A percentile compares a stretch with the other conserved stretches of the same genome.
These are phyloP conservation scores for Propithecus perrieri DNA, from an alignment of 2,797 vertebrate species.

Conservation along the genomic window DNA sequence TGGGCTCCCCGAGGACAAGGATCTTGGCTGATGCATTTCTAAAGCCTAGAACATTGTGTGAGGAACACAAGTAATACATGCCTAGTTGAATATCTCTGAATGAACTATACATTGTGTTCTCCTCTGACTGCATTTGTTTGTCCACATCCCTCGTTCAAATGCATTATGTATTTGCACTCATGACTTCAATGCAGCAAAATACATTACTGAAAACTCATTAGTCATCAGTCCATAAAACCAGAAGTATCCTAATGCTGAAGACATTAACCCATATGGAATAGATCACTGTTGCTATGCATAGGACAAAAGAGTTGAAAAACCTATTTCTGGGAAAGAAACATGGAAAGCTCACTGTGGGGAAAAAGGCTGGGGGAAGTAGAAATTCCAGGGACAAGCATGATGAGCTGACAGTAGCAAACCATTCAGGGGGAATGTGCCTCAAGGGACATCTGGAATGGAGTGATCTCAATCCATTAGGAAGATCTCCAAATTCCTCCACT, in stretches of 20 bases:
- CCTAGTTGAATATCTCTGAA: not conserved
- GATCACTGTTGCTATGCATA: not conserved
- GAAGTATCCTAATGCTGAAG: conserved; percentile 18
- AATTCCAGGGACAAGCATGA: conserved; percentile 11
- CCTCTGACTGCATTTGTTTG: not conserved
- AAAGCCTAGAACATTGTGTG: not conserved
- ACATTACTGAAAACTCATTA: conserved; percentile 26
- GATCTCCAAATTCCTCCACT: conserved; percentile 35
- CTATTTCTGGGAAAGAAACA: not conserved
- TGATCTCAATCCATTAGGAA: conserved; percentile 40
- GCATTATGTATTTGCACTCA: not conserved
- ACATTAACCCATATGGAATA: not conserved
- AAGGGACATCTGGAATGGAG: conserved; percentile 49
- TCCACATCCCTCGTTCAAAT: not conserved
- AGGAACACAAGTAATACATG: not conserved
- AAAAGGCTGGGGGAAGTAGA: not conserved
- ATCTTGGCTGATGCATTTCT: not conserved
- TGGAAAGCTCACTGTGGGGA: not conserved
- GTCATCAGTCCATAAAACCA: not conserved
- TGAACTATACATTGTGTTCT: not conserved
- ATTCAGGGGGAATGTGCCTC: not conserved
- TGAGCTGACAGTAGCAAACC: conserved; percentile 20
- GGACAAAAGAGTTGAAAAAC: not conserved
- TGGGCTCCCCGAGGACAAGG: not conserved
- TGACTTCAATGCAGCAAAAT: conserved; percentile 20